Conservation (phyloP, 2,797 vertebrate species). For the Choloepus didactylus region DNA sequence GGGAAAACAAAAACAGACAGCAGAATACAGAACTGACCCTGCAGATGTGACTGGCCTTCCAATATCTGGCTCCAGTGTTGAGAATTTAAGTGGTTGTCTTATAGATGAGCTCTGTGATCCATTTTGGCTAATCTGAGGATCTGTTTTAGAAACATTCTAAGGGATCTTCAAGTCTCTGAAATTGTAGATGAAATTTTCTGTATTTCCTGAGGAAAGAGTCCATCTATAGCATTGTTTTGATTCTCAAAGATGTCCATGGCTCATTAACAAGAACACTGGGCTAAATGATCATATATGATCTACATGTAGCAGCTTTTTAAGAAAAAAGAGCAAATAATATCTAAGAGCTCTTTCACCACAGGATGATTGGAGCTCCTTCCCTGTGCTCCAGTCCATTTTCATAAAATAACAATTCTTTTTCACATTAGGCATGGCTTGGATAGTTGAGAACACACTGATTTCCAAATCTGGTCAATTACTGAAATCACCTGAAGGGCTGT, state of each 20-base stretch:
- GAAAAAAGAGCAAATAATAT: background rate
- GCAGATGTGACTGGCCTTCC: background rate
- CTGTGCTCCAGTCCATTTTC: background rate
- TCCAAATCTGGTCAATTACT: background rate
- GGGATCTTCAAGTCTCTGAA: background rate
- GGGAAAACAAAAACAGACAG: too few species aligned
- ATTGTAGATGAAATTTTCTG: background rate
- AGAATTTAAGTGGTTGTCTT: background rate
- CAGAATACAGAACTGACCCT: background rate
- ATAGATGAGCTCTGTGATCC: background rate
- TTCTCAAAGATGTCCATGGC: background rate
- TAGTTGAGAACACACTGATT: background rate
- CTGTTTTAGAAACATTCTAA: background rate
- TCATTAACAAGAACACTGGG: background rate
- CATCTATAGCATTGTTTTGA: background rate
- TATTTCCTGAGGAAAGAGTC: background rate
- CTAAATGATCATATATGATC: background rate
- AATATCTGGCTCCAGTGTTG: background rate
- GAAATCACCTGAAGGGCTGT: background rate
- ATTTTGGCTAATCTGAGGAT: background rate
- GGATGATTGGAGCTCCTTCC: background rate
- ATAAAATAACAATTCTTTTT: slow-evolving; percentile 3
- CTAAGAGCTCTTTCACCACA: background rate
- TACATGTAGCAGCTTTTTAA: background rate
- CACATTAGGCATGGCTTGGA: background rate